Evolutionary conservation across 23 tunicate genomes (phyloP).

Genomic region (Styela plicata): DNA sequence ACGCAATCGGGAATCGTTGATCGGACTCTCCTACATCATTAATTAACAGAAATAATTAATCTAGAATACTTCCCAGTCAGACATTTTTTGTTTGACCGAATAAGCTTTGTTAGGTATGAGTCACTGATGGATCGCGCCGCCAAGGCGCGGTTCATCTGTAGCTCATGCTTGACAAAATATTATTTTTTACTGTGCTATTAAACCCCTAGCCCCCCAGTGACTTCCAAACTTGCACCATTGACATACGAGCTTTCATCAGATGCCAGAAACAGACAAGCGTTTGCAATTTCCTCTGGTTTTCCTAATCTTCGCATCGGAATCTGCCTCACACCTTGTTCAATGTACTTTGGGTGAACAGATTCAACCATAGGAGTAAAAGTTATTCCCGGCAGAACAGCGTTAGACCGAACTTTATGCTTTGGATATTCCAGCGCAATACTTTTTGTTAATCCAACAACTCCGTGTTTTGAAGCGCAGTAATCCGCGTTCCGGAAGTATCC

Average conservation of each 20-base stretch:
- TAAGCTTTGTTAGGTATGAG: too few relatives aligned
- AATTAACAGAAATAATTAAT: too few relatives aligned
- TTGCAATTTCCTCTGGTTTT: slow-evolving; percentile 49
- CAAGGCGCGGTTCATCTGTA: too few relatives aligned
- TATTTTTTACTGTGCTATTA: too few relatives aligned
- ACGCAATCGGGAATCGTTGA: too few relatives aligned
- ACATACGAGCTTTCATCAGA: slow-evolving; percentile 78
- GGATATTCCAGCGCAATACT: neutral
- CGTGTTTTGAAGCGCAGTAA: slow-evolving; percentile 1
- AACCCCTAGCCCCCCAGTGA: slow-evolving; percentile 35
- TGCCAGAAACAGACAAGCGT: slow-evolving; percentile 66
- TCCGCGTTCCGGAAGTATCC: neutral
- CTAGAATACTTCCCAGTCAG: too few relatives aligned
- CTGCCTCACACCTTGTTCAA: neutral
- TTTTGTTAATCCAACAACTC: slow-evolving; percentile 1
- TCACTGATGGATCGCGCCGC: too few relatives aligned
- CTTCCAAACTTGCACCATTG: slow-evolving; percentile 69
- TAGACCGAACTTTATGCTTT: neutral
- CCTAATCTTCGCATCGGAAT: slow-evolving; percentile 11
- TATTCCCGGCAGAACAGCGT: slow-evolving; percentile 1
- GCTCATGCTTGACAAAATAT: too few relatives aligned
- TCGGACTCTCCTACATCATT: too few relatives aligned
- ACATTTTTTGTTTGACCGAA: too few relatives aligned
- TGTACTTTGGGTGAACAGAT: neutral
- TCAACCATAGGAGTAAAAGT: neutral